Conservation (phyloP, 2,888 invertebrate species). For the Linyphia triangularis region DNA sequence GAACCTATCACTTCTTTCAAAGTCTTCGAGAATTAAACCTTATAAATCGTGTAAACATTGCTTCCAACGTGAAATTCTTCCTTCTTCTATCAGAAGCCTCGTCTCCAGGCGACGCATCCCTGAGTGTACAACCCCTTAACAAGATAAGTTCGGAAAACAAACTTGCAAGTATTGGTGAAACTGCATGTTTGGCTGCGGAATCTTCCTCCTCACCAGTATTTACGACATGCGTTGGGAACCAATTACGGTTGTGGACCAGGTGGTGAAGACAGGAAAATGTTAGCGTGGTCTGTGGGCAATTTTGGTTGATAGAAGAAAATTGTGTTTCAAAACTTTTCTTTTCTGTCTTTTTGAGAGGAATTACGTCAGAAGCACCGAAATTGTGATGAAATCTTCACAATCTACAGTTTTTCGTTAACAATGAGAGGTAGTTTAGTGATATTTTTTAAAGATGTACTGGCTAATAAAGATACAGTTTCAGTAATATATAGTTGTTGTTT, state of each 20-base stretch:
- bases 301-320: too few relatives aligned
- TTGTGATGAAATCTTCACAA: too few relatives aligned
- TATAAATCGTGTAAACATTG: conserved; percentile 30
- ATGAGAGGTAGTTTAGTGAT: too few relatives aligned
- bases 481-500: too few relatives aligned
- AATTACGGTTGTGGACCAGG: conserved; percentile 26
- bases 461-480: too few relatives aligned
- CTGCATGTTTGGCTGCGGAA: neutral
- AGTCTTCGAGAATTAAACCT: neutral
- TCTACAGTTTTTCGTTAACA: too few relatives aligned
- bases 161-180: conserved; percentile 2
- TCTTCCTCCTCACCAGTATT: neutral
- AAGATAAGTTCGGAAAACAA: conserved; percentile 16
- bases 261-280: neutral
- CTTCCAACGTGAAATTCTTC: neutral
- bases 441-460: too few relatives aligned
- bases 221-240: neutral
- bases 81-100: neutral
- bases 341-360: too few relatives aligned
- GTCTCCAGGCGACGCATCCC: neutral
- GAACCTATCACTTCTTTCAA: neutral
- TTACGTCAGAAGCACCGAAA: too few relatives aligned
- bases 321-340: too few relatives aligned
- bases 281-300: neutral
- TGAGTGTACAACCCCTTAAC: neutral